Evolutionary conservation across 2,888 invertebrate genomes (phyloP).

Genomic region (Callimorpha dominula): DNA sequence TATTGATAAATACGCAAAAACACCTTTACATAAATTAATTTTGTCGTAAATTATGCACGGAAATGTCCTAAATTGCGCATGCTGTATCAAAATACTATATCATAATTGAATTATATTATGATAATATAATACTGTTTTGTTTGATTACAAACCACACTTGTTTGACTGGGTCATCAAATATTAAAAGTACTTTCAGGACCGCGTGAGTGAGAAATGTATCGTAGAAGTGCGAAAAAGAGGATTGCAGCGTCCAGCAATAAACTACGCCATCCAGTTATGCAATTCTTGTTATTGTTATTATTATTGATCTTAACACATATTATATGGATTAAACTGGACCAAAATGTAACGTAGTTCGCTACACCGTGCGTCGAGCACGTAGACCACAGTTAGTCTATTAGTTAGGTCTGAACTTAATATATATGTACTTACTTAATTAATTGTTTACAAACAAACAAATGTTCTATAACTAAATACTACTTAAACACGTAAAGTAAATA

Average conservation of each 20-base stretch:
- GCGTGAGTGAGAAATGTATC: background rate
- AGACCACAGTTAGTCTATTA: background rate
- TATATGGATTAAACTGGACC: slow-evolving; percentile 7
- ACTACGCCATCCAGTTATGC: slow-evolving; percentile 2
- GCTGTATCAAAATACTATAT: slow-evolving; percentile 26
- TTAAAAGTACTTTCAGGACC: slow-evolving; percentile 33
- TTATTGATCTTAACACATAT: slow-evolving; percentile 6
- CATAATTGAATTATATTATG: slow-evolving; percentile 42
- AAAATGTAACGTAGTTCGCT: background rate
- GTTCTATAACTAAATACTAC: too few species aligned
- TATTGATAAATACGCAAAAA: slow-evolving; percentile 41
- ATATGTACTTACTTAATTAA: background rate
- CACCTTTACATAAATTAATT: slow-evolving; percentile 15
- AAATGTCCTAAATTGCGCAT: slow-evolving; percentile 26
- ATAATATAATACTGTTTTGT: slow-evolving; percentile 32
- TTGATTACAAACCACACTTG: slow-evolving; percentile 48
- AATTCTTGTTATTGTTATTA: slow-evolving; percentile 15
- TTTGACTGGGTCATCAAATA: slow-evolving; percentile 19
- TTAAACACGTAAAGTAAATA: too few species aligned
- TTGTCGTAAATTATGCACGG: slow-evolving; percentile 24
- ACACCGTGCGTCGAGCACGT: background rate
- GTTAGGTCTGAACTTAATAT: background rate
- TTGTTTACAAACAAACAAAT: background rate
- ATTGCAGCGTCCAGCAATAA: background rate
- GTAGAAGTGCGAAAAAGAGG: slow-evolving; percentile 4